A percentile compares a stretch with the other conserved stretches of the same genome.
phyloP scores from a whole-genome alignment of 2,797 vertebrate species.

The Phalloptychus januarius region DNA sequence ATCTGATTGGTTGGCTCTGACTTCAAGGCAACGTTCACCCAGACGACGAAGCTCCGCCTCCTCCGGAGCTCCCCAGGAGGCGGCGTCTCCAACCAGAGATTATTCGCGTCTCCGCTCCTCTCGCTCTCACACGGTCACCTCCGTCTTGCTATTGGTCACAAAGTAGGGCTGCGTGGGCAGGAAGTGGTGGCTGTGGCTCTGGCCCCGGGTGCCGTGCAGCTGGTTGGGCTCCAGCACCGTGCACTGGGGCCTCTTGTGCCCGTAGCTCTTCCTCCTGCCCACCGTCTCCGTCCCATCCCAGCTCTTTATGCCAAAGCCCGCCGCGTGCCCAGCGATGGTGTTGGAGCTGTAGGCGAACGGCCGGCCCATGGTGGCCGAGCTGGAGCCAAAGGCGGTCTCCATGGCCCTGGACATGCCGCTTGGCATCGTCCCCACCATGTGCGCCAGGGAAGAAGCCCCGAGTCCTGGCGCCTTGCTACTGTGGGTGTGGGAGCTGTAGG shows the following conservation, averaged over 20 bases:
- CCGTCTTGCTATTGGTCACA: constrained; percentile 99
- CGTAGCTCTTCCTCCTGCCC: constrained; percentile 88
- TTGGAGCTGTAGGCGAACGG: constrained; percentile 74
- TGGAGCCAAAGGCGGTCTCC: constrained; percentile 53
- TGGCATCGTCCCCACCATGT: constrained; percentile 77
- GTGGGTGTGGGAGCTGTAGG: constrained; percentile 56
- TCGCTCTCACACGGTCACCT: constrained; percentile 95
- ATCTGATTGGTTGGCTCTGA: constrained; percentile 56
- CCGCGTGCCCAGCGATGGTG: constrained; percentile 69
- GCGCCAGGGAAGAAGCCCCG: constrained; percentile 68
- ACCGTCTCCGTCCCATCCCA: constrained; percentile 94
- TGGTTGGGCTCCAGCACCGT: constrained; percentile 88
- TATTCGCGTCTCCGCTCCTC: constrained; percentile 62
- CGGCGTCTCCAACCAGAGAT: constrained; percentile 47
- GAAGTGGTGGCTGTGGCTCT: constrained; percentile 90
- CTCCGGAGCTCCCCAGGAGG: constrained; percentile 42
- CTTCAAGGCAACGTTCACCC: constrained; percentile 53
- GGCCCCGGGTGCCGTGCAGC: constrained; percentile 84
- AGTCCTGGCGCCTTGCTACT: constrained; percentile 74
- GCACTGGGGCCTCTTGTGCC: constrained; percentile 88
- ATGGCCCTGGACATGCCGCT: constrained; percentile 68
- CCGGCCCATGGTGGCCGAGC: constrained; percentile 81
- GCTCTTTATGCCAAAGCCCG: constrained; percentile 81
- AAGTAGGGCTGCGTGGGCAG: constrained; percentile 96
- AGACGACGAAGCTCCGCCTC: constrained; percentile 45